Evolutionary conservation across 1,140 invertebrate genomes (phyloP).

Genomic region (Polypedilum vanderplanki): DNA sequence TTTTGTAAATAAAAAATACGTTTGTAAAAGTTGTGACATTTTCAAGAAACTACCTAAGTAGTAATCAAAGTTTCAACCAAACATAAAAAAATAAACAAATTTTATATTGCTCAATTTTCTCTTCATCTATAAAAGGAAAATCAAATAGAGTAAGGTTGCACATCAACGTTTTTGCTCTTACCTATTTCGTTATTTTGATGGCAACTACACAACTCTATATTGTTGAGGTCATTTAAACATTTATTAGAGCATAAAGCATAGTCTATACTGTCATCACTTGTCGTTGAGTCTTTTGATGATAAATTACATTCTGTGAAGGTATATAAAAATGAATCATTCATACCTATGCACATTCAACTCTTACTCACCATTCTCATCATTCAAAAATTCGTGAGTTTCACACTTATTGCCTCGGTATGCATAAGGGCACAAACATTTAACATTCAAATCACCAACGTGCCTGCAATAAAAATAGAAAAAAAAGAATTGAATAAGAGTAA

Average conservation of each 20-base stretch:
- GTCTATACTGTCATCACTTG: conserved; percentile 1
- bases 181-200: conserved; percentile 19
- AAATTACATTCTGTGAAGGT: background rate
- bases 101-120: too few species aligned
- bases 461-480: conserved; percentile 44
- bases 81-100: too few species aligned
- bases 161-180: background rate
- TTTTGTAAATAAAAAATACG: too few species aligned
- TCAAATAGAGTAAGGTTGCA: too few species aligned
- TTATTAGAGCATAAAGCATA: background rate
- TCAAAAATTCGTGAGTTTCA: conserved; percentile 49
- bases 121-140: too few species aligned
- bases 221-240: conserved; percentile 1
- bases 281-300: conserved; percentile 21
- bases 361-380: conserved; percentile 34
- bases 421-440: conserved; percentile 57
- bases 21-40: too few species aligned
- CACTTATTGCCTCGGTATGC: conserved; percentile 60
- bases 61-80: too few species aligned
- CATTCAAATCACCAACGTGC: conserved; percentile 62
- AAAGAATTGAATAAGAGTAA: background rate
- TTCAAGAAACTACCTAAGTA: too few species aligned
- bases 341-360: background rate
- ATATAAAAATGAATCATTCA: background rate
- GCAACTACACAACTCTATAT: conserved; percentile 20